phyloP scores from a whole-genome alignment of 2,888 invertebrate genomes.

The Silvanus unidentatus region DNA sequence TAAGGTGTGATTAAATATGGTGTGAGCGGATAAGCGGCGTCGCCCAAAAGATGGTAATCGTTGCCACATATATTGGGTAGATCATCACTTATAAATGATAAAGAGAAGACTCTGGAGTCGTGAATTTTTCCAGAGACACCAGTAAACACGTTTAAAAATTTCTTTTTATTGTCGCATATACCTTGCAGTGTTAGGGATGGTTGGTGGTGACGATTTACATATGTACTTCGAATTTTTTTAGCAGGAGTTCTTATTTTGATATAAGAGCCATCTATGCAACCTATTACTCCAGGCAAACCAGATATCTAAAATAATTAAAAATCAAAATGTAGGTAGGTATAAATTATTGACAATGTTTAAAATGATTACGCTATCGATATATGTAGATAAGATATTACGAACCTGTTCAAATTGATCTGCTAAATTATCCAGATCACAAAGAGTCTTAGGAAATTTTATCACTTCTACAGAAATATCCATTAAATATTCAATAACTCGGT shows the following conservation, averaged over 20 bases:
- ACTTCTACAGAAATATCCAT: no score
- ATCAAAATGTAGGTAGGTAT: no score
- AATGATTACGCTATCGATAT: no score
- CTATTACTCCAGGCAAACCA: slow-evolving; percentile 20
- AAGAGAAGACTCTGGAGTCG: background rate
- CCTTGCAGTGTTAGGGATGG: slow-evolving; percentile 30
- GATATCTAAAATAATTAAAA: slow-evolving; percentile 11
- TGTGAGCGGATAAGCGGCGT: background rate
- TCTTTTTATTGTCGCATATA: slow-evolving; percentile 27
- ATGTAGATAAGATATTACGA: no score
- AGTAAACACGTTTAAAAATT: slow-evolving; percentile 2
- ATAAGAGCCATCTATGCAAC: slow-evolving; percentile 23
- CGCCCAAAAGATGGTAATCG: background rate
- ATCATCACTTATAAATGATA: background rate
- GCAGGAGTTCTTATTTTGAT: slow-evolving; percentile 27
- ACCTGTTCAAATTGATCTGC: no score
- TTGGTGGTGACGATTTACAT: slow-evolving; percentile 31
- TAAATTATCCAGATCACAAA: no score
- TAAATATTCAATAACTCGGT: no score
- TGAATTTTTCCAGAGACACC: slow-evolving; percentile 2
- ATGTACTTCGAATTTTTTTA: slow-evolving; percentile 33
- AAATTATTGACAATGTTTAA: no score
- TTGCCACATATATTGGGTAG: slow-evolving; percentile 1
- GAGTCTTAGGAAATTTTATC: no score
- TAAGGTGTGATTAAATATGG: background rate